phyloP scores from a whole-genome alignment of 2,797 vertebrate species.

The Pangasius larnaudii region DNA sequence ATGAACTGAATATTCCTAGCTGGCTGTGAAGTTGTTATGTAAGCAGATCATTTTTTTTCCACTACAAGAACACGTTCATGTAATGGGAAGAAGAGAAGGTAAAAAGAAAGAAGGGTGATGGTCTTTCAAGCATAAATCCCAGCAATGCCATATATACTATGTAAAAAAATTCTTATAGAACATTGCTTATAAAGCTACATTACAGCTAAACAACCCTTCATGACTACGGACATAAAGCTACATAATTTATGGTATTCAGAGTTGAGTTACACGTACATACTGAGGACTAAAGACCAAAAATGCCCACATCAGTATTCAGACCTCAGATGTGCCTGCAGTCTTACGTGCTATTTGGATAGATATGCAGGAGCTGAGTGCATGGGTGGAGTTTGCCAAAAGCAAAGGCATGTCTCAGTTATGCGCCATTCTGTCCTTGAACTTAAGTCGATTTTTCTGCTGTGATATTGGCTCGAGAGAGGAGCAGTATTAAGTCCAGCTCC shows the following conservation, averaged over 20 bases:
- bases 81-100: not conserved
- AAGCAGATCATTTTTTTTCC: not conserved
- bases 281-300: not conserved
- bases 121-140: not conserved
- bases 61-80: not conserved
- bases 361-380: not conserved
- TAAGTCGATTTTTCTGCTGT: constrained; percentile 19
- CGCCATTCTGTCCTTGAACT: constrained; percentile 16
- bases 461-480: constrained; percentile 5
- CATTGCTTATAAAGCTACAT: not conserved
- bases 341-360: constrained; percentile 12
- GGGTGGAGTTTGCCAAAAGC: constrained; percentile 20
- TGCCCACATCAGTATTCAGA: not conserved
- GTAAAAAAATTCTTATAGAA: not conserved
- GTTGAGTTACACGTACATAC: not conserved
- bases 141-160: not conserved
- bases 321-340: not conserved
- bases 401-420: constrained; percentile 7
- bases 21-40: not conserved
- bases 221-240: not conserved
- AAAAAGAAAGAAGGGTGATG: not conserved
- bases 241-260: not conserved
- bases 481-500: not conserved
- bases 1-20: not conserved
- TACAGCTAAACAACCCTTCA: not conserved